Base-by-base conservation (phyloP, 2,888 invertebrate species). In the Rhodophaea formosa region DNA sequence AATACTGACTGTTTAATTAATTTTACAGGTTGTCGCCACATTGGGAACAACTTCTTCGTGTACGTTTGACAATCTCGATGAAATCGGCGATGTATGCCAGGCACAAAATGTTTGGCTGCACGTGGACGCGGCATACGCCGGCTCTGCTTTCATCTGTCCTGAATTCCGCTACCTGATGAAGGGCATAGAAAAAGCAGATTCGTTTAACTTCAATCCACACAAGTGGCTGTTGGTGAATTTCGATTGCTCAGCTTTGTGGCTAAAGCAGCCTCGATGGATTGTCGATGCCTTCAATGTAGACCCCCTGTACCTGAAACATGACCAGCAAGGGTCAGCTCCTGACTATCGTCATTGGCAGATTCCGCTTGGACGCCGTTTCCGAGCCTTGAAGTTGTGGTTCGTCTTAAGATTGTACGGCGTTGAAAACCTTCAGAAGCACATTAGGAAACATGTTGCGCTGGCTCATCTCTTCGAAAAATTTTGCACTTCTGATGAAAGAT, bases 201-300 rank as follows among this genome's bases (percentile, higher is more conserved):
- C 99, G 0, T 98, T 99, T 83, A 99, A 99, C 85, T 98, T 99
- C 79, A 99, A 99, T 82, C 99, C 99, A 0, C 99, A 99, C 86
- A 99, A 99, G 87, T 99, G 99, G 99, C 92, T 99, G 94, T 86
- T 99, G 67, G 97, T 99, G n/a, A 99, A 98, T 84, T 99, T 99
- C 73, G 99, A 99, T 85, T 99, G 99, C 80, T 99, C 99, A 10
- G 95, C 99, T 0, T 96, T 99, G 96, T 99, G 99, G 99, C 91
- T 97, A 3, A 97, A 96, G 74, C 94, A 97, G 75, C 97, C 97
- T 63, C 93, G 95, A 53, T 96, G 97, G 92, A 93, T 99, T 57
- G 96, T 98, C 0, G 96, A 98, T 72, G 98, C 99, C 0, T 97
- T 99, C 84, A 99, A 98, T 69, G 99, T 99, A 0, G 99, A 99